Evolutionary conservation across 2,797 vertebrate genomes (phyloP), one percentile per base, ranked within the genome.

Genomic region (Poecilia picta): DNA sequence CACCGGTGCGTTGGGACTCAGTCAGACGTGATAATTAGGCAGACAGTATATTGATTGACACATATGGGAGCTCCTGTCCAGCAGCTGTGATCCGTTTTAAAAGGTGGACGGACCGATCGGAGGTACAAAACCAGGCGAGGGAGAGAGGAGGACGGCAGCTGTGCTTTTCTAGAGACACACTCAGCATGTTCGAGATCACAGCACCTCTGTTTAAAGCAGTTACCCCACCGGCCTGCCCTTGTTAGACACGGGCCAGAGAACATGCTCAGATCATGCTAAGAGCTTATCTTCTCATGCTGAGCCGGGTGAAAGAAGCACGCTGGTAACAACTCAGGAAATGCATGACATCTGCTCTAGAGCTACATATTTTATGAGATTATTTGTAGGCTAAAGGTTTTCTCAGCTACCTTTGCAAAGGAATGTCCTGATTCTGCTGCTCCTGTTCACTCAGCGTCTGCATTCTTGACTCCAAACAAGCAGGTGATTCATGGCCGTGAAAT

Each of bases 11-110:
- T 83, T 72, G 85, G 83, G 86, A 75, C 78, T 76, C 85, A 49
- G 81, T 91, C 86, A 89, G 79, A 87, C 76, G 79, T 81, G 68
- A 33, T 76, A 87, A 91, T 91, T 78, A 79, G 80, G 15, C 2
- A 70, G 88, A 87, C 85, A 72, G 74, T 55, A 18, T 90, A 93
- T 93, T 87, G 93, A 94, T 84, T 90, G 92, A 89, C 92, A 92
- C 87, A 84, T 90, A 91, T 87, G 80, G 85, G 73, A 83, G 86
- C 82, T 82, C 78, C 87, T 41, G 76, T 82, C 83, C 80, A 78
- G 84, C 89, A 91, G 91, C 92, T 94, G 92, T 83, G 83, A 87
- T 91, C 83, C 73, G 74, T 87, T 89, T 79, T 89, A 25, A 8
- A n/a, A 74, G 84, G 87, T 87, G 81, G 84, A 72, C 33, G n/a